phyloP scores from a whole-genome alignment of 2,888 invertebrate species.

The Microctonus aethiopoides region DNA sequence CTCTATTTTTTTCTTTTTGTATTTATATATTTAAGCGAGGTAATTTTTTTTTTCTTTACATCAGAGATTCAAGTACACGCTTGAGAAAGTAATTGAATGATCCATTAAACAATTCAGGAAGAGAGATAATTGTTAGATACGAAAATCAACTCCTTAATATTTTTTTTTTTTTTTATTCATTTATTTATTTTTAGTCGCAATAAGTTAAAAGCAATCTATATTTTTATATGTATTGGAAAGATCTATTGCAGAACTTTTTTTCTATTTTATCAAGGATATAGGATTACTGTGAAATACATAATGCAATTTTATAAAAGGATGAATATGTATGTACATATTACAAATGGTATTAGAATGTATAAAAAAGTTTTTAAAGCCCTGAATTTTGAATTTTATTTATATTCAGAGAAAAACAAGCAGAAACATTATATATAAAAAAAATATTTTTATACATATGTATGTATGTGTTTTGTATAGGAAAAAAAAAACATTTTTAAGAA shows the following conservation, averaged over 20 bases:
- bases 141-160: not conserved
- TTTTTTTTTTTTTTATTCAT: not conserved
- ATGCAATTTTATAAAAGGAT: not conserved
- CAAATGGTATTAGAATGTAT: not conserved
- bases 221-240: not conserved
- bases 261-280: not conserved
- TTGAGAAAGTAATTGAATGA: too few species aligned
- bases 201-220: not conserved
- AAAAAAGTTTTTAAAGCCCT: too few species aligned
- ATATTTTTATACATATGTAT: too few species aligned
- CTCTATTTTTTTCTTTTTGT: not conserved
- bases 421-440: not conserved
- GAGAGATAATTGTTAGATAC: not conserved
- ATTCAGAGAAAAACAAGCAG: not conserved
- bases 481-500: too few species aligned
- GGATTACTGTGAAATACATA: not conserved
- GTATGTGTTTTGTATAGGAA: not conserved
- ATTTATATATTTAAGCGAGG: too few species aligned
- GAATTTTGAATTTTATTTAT: too few species aligned
- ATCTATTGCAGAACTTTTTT: not conserved
- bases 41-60: not conserved
- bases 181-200: not conserved
- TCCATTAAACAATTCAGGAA: too few species aligned
- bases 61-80: too few species aligned
- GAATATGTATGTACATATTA: not conserved